These are phyloP conservation scores for Saguinus midas DNA, from an alignment of 2,113 vertebrate species.

Conservation along the genomic window DNA sequence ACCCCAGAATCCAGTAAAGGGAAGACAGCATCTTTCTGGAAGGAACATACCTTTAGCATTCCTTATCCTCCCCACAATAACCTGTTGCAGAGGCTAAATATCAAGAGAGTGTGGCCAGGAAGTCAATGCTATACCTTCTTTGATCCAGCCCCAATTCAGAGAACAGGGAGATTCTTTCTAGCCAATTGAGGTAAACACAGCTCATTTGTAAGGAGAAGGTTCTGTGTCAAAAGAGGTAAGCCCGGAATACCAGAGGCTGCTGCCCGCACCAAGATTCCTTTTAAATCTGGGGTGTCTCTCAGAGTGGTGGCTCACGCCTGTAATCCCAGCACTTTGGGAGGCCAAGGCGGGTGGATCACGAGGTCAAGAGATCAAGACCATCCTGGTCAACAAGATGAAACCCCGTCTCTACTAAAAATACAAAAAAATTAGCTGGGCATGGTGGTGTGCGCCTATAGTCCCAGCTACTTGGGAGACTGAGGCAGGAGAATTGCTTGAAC, in stretches of 20 bases:
- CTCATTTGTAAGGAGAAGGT: neutral
- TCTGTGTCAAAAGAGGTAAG: neutral
- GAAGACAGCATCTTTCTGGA: neutral
- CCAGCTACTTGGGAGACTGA: no score
- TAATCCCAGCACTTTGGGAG: no score
- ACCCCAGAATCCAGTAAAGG: neutral
- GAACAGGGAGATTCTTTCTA: neutral
- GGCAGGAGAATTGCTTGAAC: no score
- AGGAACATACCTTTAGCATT: neutral
- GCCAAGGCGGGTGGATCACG: no score
- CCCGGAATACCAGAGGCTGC: neutral
- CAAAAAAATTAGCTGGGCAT: no score
- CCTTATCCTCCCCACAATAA: neutral
- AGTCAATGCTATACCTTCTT: neutral
- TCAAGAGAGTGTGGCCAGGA: neutral
- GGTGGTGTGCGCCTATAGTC: no score
- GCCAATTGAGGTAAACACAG: neutral
- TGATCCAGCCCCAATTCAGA: neutral
- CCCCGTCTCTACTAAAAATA: no score
- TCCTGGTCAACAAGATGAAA: no score
- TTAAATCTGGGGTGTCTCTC: neutral
- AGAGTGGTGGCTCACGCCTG: neutral
- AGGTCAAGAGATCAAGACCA: no score
- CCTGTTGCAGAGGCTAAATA: neutral
- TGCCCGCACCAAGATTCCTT: neutral